Base-by-base conservation (phyloP, 2,888 invertebrate genomes). In the Pseudeuparius sepicola region DNA sequence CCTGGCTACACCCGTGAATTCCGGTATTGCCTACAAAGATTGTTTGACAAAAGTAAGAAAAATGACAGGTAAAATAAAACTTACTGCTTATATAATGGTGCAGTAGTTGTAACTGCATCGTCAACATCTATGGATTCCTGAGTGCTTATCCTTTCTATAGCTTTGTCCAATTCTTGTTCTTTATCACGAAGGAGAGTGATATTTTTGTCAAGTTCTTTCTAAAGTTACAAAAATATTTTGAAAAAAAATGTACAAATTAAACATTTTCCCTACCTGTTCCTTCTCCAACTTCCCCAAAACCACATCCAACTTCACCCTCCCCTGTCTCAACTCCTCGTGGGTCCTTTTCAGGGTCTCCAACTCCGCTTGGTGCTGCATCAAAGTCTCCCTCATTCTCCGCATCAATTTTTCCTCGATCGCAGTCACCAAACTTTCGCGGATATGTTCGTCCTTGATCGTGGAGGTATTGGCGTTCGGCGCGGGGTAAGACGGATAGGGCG, bases 381-480 rank as follows among this genome's bases (percentile, higher is more conserved):
- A 83, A 52, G 86, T 84, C 54, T 97, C 96, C 50, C 82, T 79
- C 48, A 97, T 73, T 43, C 87, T 74, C 41, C 90, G 67, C 49
- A 83, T 73, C 45, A 98, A 63, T 63, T 93, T 94, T 58, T 98
- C 96, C 61, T 94, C 90, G 1, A 97, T 87, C 14, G 96, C 97
- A 36, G 93, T 90, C 11, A 94, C 64, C 13, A 98, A 66, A 1
- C 96, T 97, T 14, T 86, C 89, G 55, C 87, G 78, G 43, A 98
- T 88, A 57, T 96, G 93, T 56, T 94, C 92, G 51, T 94, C 90
- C 29, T 92, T 85, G 37, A 93, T 90, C n/a, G 89, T 89, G 12
- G 86, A 85, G 11, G 68, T 68, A 34, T 69, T 68, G 11, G 63
- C 59, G 50, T 70, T 42, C 13, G 56, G 47, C 5, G 12, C 24